A percentile compares a stretch with the other conserved stretches of the same genome.
phyloP scores from a whole-genome alignment of 2,888 invertebrate genomes.

The Chorisops tibialis region DNA sequence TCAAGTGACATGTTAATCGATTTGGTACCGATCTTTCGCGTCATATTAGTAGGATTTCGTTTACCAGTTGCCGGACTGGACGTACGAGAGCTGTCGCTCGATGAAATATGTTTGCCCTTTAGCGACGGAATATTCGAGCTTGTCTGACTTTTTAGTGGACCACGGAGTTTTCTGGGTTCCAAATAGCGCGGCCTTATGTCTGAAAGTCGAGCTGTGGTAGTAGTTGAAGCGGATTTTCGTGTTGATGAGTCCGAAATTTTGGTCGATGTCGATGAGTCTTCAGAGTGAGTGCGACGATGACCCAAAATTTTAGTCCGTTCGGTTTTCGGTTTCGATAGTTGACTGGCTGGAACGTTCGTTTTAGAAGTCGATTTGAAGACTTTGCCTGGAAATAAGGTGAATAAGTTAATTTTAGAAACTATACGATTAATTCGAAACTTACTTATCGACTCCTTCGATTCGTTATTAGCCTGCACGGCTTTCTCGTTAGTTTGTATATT shows the following conservation, averaged over 20 bases:
- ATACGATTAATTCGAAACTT: neutral
- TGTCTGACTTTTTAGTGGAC: constrained; percentile 41
- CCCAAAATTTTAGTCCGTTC: constrained; percentile 36
- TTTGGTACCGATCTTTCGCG: constrained; percentile 43
- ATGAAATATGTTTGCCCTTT: constrained; percentile 46
- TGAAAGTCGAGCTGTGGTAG: constrained; percentile 35
- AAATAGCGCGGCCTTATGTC: constrained; percentile 61
- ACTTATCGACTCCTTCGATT: constrained; percentile 39
- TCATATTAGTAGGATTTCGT: constrained; percentile 36
- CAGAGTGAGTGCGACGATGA: constrained; percentile 50
- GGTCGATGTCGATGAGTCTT: constrained; percentile 40
- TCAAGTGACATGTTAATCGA: constrained; percentile 50
- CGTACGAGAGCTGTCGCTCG: constrained; percentile 51
- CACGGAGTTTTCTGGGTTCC: constrained; percentile 55
- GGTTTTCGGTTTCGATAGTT: constrained; percentile 37
- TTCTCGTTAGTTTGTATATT: constrained; percentile 45
- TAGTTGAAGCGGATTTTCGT: constrained; percentile 1
- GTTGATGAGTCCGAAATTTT: neutral
- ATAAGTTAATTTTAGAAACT: neutral
- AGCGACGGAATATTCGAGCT: constrained; percentile 46
- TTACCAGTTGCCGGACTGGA: constrained; percentile 47
- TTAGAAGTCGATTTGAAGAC: constrained; percentile 42
- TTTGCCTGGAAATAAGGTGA: constrained; percentile 39
- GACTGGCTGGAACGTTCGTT: constrained; percentile 27
- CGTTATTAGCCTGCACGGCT: constrained; percentile 45